Base-by-base conservation (phyloP, 2,797 vertebrate species). In the Artibeus jamaicensis region DNA sequence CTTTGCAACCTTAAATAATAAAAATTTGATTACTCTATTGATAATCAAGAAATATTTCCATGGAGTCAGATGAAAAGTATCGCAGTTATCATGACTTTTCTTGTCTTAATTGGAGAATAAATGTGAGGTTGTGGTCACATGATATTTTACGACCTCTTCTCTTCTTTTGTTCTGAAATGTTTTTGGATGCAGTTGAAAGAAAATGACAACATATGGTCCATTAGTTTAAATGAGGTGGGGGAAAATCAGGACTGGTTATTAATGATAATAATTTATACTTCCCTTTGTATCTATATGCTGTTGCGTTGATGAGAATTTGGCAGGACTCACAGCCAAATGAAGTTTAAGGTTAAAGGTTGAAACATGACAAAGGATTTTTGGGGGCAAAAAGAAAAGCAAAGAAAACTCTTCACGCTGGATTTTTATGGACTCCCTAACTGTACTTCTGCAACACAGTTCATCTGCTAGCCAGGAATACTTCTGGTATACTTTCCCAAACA, bases 131-230 rank as follows among this genome's bases (percentile, higher is more conserved):
- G 94, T 98, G 96, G 96, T 97, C 91, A 93, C 91, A 67, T 0
- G 83, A 95, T 97, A 96, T 94, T 98, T 98, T 98, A 98, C 53
- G 96, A 96, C 70, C 93, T 97, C 87, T 94, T 98, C 92, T 96
- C 84, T 88, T 97, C 93, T 97, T 94, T 95, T 97, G 67, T 95
- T 97, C 92, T 96, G 96, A 98, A 98, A 98, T 98, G 86, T 97
- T 98, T 91, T 98, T 98, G 98, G 98, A 98, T 95, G 86, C 57
- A 97, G 94, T 98, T 99, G 68, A 98, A 98, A 98, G 97, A 96
- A 94, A 97, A 94, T 91, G 96, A 97, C 93, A 98, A 93, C 98
- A 98, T 98, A 97, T 98, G 98, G 97, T 96, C 94, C 97, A 96
- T 91, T 94, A 82, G 97, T 98, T 97, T 97, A 97, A 94, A 94